Percentiles rank a stretch among this genome's conserved stretches.
These are phyloP conservation scores for Beris morrisii DNA, from an alignment of 2,888 invertebrate species.

Conservation along the genomic window DNA sequence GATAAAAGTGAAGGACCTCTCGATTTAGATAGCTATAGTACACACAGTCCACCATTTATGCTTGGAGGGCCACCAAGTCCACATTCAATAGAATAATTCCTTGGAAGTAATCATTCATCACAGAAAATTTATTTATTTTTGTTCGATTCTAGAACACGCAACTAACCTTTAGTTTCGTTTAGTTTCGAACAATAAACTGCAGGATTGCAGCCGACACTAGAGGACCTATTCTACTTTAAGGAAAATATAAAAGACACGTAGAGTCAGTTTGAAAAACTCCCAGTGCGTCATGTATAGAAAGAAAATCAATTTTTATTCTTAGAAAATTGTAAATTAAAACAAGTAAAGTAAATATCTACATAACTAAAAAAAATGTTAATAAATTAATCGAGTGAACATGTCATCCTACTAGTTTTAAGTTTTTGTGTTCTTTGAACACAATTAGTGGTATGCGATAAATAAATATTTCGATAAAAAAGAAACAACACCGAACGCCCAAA, in stretches of 20 bases:
- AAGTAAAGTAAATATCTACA: not conserved
- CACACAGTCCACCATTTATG: constrained; percentile 56
- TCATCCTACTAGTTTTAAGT: constrained; percentile 25
- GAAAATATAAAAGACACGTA: too few relatives aligned
- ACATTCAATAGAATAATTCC: constrained; percentile 51
- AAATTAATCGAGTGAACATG: constrained; percentile 19
- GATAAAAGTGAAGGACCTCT: constrained; percentile 56
- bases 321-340: not conserved
- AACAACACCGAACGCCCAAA: constrained; percentile 9
- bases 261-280: too few relatives aligned
- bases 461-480: not conserved
- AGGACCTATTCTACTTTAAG: too few relatives aligned
- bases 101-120: not conserved
- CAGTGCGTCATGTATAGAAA: too few relatives aligned
- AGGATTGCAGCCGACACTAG: too few relatives aligned
- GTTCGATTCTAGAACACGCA: too few relatives aligned
- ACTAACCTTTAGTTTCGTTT: too few relatives aligned
- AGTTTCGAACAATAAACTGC: too few relatives aligned
- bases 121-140: too few relatives aligned
- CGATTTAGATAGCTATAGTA: constrained; percentile 55
- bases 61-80: constrained; percentile 53
- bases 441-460: constrained; percentile 18
- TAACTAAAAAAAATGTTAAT: constrained; percentile 5
- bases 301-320: not conserved
- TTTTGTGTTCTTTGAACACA: constrained; percentile 17